Evolutionary conservation across 64 coral and sea anemone genomes (phyloP).

Genomic region (Porites lutea): DNA sequence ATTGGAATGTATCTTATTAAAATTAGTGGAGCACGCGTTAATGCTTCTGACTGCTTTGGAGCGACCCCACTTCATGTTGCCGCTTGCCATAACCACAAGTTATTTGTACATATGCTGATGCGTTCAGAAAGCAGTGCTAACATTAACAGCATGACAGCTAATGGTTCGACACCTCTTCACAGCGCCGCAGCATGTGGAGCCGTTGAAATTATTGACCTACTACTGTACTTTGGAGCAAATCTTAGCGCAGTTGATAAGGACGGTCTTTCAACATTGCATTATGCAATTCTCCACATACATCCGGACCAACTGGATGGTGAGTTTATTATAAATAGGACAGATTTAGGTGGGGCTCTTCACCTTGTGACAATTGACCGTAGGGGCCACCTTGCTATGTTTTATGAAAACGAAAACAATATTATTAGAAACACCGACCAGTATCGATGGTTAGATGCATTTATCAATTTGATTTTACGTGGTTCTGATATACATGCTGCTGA

Average conservation of each 20-base stretch:
- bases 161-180: conserved; percentile 32
- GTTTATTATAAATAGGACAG: too few species aligned
- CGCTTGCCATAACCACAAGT: conserved; percentile 12
- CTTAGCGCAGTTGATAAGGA: not conserved
- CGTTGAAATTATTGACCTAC: not conserved
- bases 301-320: too few species aligned
- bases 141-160: not conserved
- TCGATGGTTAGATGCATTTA: not conserved
- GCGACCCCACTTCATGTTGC: conserved; percentile 14
- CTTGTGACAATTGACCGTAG: too few species aligned
- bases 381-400: too few species aligned
- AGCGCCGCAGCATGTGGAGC: conserved; percentile 9
- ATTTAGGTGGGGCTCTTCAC: too few species aligned
- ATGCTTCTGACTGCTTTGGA: not conserved
- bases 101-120: not conserved
- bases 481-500: not conserved
- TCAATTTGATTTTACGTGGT: not conserved
- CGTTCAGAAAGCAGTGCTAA: not conserved
- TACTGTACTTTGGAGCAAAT: not conserved
- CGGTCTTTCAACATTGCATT: not conserved
- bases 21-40: not conserved
- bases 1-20: too few species aligned
- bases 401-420: too few species aligned
- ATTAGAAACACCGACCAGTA: not conserved
- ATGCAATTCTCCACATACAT: too few species aligned